Conservation (phyloP, 1,140 invertebrate species). For the Sarcophaga peregrina region DNA sequence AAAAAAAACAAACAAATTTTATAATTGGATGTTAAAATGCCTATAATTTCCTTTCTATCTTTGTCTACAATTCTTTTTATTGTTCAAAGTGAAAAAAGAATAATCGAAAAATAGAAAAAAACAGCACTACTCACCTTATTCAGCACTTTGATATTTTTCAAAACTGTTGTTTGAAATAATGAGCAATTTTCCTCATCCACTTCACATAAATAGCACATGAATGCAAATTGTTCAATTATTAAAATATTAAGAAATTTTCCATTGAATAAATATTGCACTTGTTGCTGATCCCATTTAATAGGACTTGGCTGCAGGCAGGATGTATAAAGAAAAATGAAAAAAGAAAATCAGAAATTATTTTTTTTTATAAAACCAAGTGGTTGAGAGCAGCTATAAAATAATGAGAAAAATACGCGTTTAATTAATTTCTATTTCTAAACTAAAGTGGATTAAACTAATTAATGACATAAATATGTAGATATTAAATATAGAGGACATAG, state of each 20-base stretch:
- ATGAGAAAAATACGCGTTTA: constrained; percentile 42
- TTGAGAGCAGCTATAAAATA: constrained; percentile 13
- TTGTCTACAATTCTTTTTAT: background rate
- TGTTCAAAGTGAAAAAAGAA: background rate
- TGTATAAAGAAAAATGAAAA: background rate
- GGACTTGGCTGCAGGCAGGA: constrained; percentile 28
- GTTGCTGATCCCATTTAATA: constrained; percentile 60
- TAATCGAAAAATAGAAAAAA: background rate
- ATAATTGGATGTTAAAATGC: constrained; percentile 17
- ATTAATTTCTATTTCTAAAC: constrained; percentile 6
- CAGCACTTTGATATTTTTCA: constrained; percentile 45
- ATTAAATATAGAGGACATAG: too few relatives aligned
- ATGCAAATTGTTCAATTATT: constrained; percentile 65
- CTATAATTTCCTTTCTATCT: background rate
- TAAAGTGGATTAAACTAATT: constrained; percentile 38
- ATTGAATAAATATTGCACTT: constrained; percentile 59
- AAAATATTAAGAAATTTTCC: constrained; percentile 63
- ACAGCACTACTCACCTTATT: constrained; percentile 45
- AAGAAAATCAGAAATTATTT: background rate
- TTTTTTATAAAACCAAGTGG: background rate
- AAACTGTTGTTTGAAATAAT: constrained; percentile 57
- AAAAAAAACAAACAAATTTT: background rate
- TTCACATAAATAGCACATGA: constrained; percentile 62
- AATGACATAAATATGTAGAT: background rate
- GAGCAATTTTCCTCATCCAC: constrained; percentile 58